These are phyloP conservation scores for Orchesella flavescens DNA, from an alignment of 2,888 invertebrate genomes.

Conservation along the genomic window DNA sequence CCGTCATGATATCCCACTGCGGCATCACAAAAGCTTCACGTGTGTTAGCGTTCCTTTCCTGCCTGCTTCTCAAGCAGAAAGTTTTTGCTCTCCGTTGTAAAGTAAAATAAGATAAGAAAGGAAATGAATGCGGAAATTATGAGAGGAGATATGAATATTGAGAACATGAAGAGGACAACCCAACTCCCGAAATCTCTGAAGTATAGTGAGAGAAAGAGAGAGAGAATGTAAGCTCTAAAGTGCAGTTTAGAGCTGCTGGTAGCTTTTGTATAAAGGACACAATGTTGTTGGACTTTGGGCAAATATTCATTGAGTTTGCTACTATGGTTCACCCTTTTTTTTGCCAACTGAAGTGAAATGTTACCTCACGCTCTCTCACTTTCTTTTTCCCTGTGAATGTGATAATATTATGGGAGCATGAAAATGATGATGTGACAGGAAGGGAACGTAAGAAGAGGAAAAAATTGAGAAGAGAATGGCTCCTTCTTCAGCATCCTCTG, in stretches of 20 bases:
- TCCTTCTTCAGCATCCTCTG: neutral
- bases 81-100: constrained; percentile 31
- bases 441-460: neutral
- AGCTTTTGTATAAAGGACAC: too few species aligned
- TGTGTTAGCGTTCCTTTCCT: neutral
- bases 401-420: neutral
- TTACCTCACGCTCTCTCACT: neutral
- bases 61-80: too few species aligned
- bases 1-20: neutral
- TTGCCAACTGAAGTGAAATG: neutral
- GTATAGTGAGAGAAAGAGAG: neutral
- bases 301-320: too few species aligned
- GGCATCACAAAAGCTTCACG: neutral
- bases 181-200: neutral
- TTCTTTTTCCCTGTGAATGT: neutral
- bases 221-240: too few species aligned
- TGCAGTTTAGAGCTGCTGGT: too few species aligned
- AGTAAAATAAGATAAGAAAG: constrained; percentile 44
- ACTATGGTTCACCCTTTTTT: too few species aligned
- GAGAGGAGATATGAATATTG: constrained; percentile 52
- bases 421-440: neutral
- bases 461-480: neutral
- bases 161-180: neutral
- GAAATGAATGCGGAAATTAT: constrained; percentile 62
- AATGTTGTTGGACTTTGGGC: too few species aligned